phyloP scores from a whole-genome alignment of 30 jellyfish, hydroid and myxozoan genomes.

The Sanderia malayensis region DNA sequence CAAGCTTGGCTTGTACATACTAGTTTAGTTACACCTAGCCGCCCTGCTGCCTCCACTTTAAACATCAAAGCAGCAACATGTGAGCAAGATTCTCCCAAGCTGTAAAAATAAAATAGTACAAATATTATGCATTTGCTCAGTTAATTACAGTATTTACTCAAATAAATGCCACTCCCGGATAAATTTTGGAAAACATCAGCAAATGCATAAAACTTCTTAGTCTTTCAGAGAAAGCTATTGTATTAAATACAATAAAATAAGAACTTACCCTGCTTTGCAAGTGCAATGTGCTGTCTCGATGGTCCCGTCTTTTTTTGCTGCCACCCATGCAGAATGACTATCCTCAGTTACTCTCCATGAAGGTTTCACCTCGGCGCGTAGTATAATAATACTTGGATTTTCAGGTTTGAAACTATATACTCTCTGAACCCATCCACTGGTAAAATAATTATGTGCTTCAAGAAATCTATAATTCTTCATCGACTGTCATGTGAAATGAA shows the following conservation, averaged over 20 bases:
- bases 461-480: not conserved
- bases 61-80: constrained; percentile 30
- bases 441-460: not conserved
- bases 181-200: too few species aligned
- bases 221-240: too few species aligned
- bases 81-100: too few species aligned
- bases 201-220: too few species aligned
- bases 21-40: constrained; percentile 14
- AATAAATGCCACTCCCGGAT: too few species aligned
- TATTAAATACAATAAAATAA: too few species aligned
- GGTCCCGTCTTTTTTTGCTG: not conserved
- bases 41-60: constrained; percentile 31
- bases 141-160: too few species aligned
- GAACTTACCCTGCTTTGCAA: too few species aligned
- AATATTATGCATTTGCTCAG: not conserved
- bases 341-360: not conserved
- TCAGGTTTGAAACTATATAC: not conserved
- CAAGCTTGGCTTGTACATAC: constrained; percentile 24
- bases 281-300: not conserved
- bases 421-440: not conserved
- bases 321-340: not conserved
- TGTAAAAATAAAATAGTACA: not conserved
- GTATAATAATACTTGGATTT: not conserved
- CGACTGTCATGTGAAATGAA: not conserved
- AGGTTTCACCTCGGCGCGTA: not conserved